These are phyloP conservation scores for Neocloeon triangulifer DNA, from an alignment of 1,140 invertebrate genomes.

Conservation along the genomic window DNA sequence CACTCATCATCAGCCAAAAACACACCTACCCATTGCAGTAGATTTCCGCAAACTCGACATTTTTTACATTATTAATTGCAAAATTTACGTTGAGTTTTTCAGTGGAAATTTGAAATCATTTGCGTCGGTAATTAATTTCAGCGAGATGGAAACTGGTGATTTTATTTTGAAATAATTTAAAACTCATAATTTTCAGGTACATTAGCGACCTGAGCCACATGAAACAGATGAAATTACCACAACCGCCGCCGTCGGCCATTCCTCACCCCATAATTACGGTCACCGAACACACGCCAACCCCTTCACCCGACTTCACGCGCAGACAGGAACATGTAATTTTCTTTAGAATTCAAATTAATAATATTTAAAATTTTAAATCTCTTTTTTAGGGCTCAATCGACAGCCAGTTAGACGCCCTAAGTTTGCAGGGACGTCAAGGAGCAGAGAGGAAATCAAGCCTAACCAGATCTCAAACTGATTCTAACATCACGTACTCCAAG, in stretches of 20 bases:
- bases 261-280: slow-evolving; percentile 89
- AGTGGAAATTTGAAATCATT: too few relatives aligned
- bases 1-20: too few relatives aligned
- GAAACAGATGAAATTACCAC: too few relatives aligned
- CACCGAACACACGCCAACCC: slow-evolving; percentile 78
- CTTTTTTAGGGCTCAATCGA: slow-evolving; percentile 31
- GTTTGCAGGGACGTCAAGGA: slow-evolving; percentile 32
- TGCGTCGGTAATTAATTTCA: too few relatives aligned
- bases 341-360: not conserved
- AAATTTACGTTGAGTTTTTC: too few relatives aligned
- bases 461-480: slow-evolving; percentile 78
- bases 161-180: too few relatives aligned
- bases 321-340: slow-evolving; percentile 32
- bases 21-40: too few relatives aligned
- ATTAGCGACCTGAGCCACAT: slow-evolving; percentile 34
- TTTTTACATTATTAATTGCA: too few relatives aligned
- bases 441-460: slow-evolving; percentile 42
- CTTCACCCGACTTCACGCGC: slow-evolving; percentile 58
- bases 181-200: too few relatives aligned
- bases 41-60: too few relatives aligned
- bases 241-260: slow-evolving; percentile 23
- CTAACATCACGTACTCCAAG: slow-evolving; percentile 69
- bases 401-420: slow-evolving; percentile 50
- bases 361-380: slow-evolving; percentile 1
- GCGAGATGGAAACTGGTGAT: too few relatives aligned